A percentile compares a stretch with the other conserved stretches of the same genome.
phyloP scores from a whole-genome alignment of 2,888 invertebrate genomes.

The Drosophila pseudotalamancana region DNA sequence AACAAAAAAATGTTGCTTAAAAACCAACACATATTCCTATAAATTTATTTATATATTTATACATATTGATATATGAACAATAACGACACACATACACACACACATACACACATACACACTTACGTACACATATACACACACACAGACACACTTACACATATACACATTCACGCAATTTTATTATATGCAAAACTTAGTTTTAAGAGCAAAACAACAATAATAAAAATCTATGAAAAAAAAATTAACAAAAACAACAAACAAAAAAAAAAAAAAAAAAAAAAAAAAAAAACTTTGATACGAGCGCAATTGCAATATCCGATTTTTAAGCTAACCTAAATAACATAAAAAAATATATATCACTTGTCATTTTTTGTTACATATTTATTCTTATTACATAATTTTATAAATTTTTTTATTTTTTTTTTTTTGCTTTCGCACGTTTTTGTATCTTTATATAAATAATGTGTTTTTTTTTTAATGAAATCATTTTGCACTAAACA shows the following conservation, averaged over 20 bases:
- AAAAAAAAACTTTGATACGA: constrained; percentile 41
- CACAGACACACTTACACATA: neutral
- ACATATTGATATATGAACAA: constrained; percentile 57
- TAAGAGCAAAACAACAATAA: constrained; percentile 53
- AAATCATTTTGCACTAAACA: constrained; percentile 18
- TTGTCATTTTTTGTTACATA: constrained; percentile 59
- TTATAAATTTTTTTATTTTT: neutral
- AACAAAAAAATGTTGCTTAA: constrained; percentile 46
- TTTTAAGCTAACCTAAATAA: constrained; percentile 45
- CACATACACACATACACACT: constrained; percentile 13
- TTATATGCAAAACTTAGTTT: constrained; percentile 52
- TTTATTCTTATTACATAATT: constrained; percentile 42
- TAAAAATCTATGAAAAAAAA: constrained; percentile 27
- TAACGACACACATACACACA: constrained; percentile 43
- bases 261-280: constrained; percentile 10
- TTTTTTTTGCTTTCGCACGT: constrained; percentile 32
- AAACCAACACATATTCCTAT: constrained; percentile 78
- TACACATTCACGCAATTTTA: constrained; percentile 70
- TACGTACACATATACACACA: constrained; percentile 8
- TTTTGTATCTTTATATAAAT: constrained; percentile 33
- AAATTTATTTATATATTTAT: constrained; percentile 77
- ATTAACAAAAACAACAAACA: constrained; percentile 5
- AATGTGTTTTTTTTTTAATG: constrained; percentile 15
- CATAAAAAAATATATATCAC: constrained; percentile 17
- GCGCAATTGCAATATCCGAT: constrained; percentile 43